phyloP scores from a whole-genome alignment of 2,888 invertebrate species.

The Sinentomon sp. region DNA sequence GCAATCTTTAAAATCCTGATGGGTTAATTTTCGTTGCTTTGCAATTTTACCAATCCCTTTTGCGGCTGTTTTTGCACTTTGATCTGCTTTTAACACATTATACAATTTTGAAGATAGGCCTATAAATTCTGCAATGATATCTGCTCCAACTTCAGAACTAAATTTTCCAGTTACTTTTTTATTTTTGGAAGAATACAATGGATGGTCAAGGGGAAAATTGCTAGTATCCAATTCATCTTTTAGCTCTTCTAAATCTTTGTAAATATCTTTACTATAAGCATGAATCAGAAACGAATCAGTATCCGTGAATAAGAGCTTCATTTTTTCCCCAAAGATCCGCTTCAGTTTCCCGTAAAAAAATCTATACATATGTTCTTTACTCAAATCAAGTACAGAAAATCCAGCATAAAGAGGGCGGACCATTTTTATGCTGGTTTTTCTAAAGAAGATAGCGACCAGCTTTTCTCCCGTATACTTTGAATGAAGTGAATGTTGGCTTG shows the following conservation, averaged over 20 bases:
- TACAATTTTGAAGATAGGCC: too few species aligned
- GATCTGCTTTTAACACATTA: too few species aligned
- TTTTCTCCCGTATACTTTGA: too few species aligned
- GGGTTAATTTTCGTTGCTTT: too few species aligned
- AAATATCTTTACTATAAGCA: constrained; percentile 4
- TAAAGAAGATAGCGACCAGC: background rate
- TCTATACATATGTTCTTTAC: constrained; percentile 2
- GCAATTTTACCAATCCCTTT: too few species aligned
- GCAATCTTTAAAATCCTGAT: too few species aligned
- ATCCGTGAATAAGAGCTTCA: constrained; percentile 1
- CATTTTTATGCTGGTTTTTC: background rate
- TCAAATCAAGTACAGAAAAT: constrained; percentile 2
- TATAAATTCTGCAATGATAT: too few species aligned
- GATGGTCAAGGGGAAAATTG: constrained; percentile 1
- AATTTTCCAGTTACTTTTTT: background rate
- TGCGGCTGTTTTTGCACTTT: too few species aligned
- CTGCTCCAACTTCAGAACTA: too few species aligned
- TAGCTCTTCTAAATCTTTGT: background rate
- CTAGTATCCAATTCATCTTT: constrained; percentile 4
- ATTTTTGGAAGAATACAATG: background rate
- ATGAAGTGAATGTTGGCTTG: too few species aligned
- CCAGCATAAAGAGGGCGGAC: background rate
- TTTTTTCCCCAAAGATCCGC: background rate
- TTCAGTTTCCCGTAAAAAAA: constrained; percentile 5
- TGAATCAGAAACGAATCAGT: constrained; percentile 4